Percentiles rank a stretch among this genome's conserved stretches.
phyloP scores from a whole-genome alignment of 2,888 invertebrate genomes.

The Coelogynopora nodosa region DNA sequence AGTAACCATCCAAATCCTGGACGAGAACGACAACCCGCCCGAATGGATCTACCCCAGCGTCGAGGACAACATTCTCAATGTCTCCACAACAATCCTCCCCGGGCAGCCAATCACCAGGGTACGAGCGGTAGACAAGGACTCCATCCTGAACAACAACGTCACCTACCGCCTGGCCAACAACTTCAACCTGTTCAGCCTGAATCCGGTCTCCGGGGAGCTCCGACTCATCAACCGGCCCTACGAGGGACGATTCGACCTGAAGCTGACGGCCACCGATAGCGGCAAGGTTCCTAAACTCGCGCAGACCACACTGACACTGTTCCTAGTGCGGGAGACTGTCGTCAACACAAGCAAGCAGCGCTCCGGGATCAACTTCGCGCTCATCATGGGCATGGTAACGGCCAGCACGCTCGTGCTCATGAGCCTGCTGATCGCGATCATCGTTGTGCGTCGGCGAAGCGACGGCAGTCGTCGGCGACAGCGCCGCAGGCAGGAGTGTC shows the following conservation, averaged over 20 bases:
- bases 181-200: not conserved
- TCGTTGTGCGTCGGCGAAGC: not conserved
- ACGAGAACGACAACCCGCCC: constrained; percentile 39
- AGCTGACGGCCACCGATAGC: not conserved
- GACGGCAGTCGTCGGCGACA: not conserved
- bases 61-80: constrained; percentile 16
- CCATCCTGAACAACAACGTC: constrained; percentile 25
- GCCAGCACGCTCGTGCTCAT: not conserved
- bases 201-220: constrained; percentile 10
- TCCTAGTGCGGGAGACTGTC: not conserved
- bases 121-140: constrained; percentile 36
- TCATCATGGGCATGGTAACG: constrained; percentile 10
- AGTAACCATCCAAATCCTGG: constrained; percentile 21
- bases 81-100: not conserved
- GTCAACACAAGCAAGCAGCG: not conserved
- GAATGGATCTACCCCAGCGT: constrained; percentile 38
- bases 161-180: not conserved
- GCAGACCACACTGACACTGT: not conserved
- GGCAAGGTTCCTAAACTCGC: not conserved
- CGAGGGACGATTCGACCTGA: not conserved
- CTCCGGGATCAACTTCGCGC: not conserved
- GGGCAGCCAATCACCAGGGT: constrained; percentile 26
- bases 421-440: not conserved
- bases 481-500: not conserved
- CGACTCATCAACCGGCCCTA: not conserved